Percentiles rank a stretch among this genome's conserved stretches.
phyloP scores from a whole-genome alignment of 1,140 invertebrate genomes.

The Drosophila grimshawi region DNA sequence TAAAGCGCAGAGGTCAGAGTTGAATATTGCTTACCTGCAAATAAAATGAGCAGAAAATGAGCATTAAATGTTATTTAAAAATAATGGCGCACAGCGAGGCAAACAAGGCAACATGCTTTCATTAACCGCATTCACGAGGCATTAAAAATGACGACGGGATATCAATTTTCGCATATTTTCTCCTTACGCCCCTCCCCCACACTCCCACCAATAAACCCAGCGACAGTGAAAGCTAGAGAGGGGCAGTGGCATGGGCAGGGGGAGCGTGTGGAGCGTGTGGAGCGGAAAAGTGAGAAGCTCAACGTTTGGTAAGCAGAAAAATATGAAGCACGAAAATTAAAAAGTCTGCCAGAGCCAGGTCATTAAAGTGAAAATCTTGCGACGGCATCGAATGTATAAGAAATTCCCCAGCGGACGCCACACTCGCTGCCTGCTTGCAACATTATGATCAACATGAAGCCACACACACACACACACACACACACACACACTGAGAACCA shows the following conservation, averaged over 20 bases:
- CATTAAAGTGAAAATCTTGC: slow-evolving; percentile 72
- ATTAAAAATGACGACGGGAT: slow-evolving; percentile 72
- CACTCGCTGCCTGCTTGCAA: slow-evolving; percentile 57
- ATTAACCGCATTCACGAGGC: slow-evolving; percentile 69
- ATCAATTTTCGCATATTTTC: slow-evolving; percentile 56
- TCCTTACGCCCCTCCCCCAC: neutral
- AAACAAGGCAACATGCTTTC: slow-evolving; percentile 60
- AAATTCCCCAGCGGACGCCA: slow-evolving; percentile 65
- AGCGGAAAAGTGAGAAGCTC: slow-evolving; percentile 10
- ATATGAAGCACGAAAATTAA: slow-evolving; percentile 76
- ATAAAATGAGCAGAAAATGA: slow-evolving; percentile 43
- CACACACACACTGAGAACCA: slow-evolving; percentile 29
- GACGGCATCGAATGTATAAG: slow-evolving; percentile 67
- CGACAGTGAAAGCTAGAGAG: neutral
- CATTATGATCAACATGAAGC: slow-evolving; percentile 73
- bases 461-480: slow-evolving; percentile 39
- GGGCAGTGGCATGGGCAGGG: neutral
- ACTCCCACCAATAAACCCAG: slow-evolving; percentile 21
- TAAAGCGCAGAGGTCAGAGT: neutral
- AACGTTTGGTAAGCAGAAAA: slow-evolving; percentile 66
- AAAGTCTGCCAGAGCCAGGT: slow-evolving; percentile 62
- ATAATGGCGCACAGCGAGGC: slow-evolving; percentile 49
- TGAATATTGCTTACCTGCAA: slow-evolving; percentile 57
- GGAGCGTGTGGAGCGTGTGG: neutral
- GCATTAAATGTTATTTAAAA: slow-evolving; percentile 68